Evolutionary conservation across 2,888 invertebrate genomes (phyloP).

Genomic region (Mythimna ferrago): DNA sequence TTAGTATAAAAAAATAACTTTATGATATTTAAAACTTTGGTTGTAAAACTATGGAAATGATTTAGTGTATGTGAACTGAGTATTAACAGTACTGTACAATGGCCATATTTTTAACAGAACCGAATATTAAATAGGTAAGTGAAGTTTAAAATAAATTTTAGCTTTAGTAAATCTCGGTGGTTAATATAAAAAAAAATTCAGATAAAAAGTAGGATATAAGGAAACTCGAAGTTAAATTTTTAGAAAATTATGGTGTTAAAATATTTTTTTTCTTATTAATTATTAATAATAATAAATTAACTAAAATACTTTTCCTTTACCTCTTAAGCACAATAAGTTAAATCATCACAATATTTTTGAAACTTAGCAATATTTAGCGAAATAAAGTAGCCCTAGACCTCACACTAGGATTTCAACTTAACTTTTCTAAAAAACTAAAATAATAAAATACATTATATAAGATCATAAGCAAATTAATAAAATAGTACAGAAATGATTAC

Average conservation of each 20-base stretch:
- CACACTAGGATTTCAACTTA: too few relatives aligned
- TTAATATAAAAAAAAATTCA: neutral
- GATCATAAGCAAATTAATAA: neutral
- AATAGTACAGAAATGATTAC: neutral
- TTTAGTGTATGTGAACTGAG: slow-evolving; percentile 47
- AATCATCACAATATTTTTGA: too few relatives aligned
- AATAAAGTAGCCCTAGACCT: too few relatives aligned
- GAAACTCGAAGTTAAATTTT: too few relatives aligned
- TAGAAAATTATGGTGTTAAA: neutral
- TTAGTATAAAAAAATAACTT: slow-evolving; percentile 17
- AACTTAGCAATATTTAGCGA: too few relatives aligned
- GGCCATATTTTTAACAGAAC: slow-evolving; percentile 31
- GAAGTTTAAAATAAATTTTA: neutral
- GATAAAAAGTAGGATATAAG: too few relatives aligned
- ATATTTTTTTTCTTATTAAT: neutral
- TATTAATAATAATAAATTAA: too few relatives aligned
- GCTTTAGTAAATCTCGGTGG: neutral
- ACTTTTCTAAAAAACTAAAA: too few relatives aligned
- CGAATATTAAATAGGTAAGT: slow-evolving; percentile 59
- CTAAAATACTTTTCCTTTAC: too few relatives aligned
- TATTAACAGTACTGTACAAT: slow-evolving; percentile 21
- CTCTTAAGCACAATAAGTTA: too few relatives aligned
- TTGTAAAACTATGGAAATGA: slow-evolving; percentile 13
- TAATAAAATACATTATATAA: neutral
- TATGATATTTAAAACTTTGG: slow-evolving; percentile 4